Conservation (phyloP, 2,888 invertebrate species). For the Drosophila lutescens region DNA sequence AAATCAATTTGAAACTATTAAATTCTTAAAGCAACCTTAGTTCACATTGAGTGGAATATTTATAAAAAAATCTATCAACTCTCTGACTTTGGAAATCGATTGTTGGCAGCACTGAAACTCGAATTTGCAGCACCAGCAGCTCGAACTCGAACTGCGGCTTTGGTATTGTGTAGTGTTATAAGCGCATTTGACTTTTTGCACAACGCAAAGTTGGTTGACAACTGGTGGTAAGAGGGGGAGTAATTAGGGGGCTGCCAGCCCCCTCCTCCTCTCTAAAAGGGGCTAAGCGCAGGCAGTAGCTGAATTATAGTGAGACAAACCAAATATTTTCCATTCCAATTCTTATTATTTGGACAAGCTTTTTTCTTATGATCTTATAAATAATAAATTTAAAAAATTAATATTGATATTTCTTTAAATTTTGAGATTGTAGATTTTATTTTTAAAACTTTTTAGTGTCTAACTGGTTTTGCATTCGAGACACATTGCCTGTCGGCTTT, state of each 20-base stretch:
- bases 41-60: too few species aligned
- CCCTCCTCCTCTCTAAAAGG: background rate
- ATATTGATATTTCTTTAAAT: too few species aligned
- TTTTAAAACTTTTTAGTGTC: background rate
- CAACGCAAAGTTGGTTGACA: constrained; percentile 3
- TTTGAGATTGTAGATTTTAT: background rate
- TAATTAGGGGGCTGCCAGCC: background rate
- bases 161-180: constrained; percentile 59
- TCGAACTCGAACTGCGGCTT: constrained; percentile 24
- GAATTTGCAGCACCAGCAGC: constrained; percentile 14
- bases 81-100: background rate
- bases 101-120: constrained; percentile 13
- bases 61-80: background rate
- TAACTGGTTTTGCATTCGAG: background rate
- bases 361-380: too few species aligned
- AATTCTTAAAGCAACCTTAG: too few species aligned
- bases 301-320: background rate
- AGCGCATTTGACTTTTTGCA: constrained; percentile 66
- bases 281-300: background rate
- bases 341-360: too few species aligned
- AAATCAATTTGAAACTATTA: too few species aligned
- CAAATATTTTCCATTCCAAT: background rate
- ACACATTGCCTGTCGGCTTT: constrained; percentile 20
- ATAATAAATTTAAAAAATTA: too few species aligned
- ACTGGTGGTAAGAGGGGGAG: background rate